These are phyloP conservation scores for Augochlora pura DNA, from an alignment of 1,140 invertebrate genomes.

Conservation along the genomic window DNA sequence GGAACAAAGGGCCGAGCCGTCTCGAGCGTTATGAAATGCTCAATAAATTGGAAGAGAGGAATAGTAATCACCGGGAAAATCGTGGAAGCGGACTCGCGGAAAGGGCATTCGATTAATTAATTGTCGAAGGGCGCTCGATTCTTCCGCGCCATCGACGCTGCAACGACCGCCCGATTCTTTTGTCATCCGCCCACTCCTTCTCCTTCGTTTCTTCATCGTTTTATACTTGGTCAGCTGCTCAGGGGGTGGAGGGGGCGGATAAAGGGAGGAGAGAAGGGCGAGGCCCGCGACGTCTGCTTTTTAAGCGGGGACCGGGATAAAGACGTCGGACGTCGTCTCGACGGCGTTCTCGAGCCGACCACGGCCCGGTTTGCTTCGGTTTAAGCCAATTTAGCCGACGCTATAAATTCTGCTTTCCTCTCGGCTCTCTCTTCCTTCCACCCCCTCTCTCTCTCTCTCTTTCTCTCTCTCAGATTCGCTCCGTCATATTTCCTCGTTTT, in stretches of 20 bases:
- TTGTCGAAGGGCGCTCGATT: conserved; percentile 36
- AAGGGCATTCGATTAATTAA: conserved; percentile 50
- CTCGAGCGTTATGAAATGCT: conserved; percentile 48
- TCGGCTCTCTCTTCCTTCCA: too few species aligned
- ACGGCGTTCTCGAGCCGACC: too few species aligned
- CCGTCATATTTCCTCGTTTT: background rate
- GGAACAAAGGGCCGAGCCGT: conserved; percentile 27
- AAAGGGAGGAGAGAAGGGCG: too few species aligned
- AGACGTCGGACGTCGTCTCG: too few species aligned
- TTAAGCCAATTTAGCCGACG: conserved; percentile 64
- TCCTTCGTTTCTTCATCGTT: background rate
- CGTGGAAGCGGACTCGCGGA: conserved; percentile 32
- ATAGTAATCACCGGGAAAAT: conserved; percentile 41
- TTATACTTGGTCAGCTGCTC: conserved; percentile 19
- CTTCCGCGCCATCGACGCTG: conserved; percentile 17
- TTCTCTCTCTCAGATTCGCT: background rate
- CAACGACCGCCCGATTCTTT: conserved; percentile 22
- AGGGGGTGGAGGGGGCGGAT: background rate
- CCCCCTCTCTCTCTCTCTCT: background rate
- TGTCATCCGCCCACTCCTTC: background rate
- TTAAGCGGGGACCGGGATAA: too few species aligned
- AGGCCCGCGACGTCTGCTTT: too few species aligned
- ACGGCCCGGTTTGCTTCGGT: conserved; percentile 39
- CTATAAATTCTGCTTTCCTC: conserved; percentile 37
- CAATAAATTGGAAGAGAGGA: conserved; percentile 45